Conservation (phyloP, 1,140 invertebrate genomes). For the Latrodectus geometricus region DNA sequence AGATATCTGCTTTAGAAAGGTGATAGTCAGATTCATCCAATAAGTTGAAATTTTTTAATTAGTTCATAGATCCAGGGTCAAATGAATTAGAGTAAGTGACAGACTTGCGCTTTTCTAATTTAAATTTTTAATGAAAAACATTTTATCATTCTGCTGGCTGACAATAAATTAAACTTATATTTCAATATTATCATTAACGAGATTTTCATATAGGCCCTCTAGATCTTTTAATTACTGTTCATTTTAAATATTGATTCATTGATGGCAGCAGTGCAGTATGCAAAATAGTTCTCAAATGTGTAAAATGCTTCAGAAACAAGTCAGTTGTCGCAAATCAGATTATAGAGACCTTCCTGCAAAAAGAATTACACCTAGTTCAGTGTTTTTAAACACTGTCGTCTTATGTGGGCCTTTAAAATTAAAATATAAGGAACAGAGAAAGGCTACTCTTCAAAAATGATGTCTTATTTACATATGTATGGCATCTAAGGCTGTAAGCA, state of each 20-base stretch:
- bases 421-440: slow-evolving; percentile 5
- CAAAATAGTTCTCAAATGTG: slow-evolving; percentile 20
- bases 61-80: not conserved
- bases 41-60: no score
- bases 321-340: slow-evolving; percentile 10
- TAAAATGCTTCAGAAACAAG: slow-evolving; percentile 14
- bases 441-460: slow-evolving; percentile 5
- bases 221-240: not conserved
- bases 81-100: slow-evolving; percentile 68
- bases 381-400: not conserved
- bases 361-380: not conserved
- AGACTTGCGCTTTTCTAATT: slow-evolving; percentile 65
- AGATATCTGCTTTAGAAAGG: not conserved
- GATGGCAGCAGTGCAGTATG: slow-evolving; percentile 4
- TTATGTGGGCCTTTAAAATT: slow-evolving; percentile 3
- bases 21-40: not conserved
- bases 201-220: slow-evolving; percentile 17
- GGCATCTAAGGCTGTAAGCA: slow-evolving; percentile 7
- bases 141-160: slow-evolving; percentile 65
- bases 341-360: slow-evolving; percentile 22
- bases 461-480: slow-evolving; percentile 28
- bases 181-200: slow-evolving; percentile 11
- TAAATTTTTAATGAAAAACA: slow-evolving; percentile 67
- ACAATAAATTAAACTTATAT: slow-evolving; percentile 7
- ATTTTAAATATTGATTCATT: slow-evolving; percentile 4